These are phyloP conservation scores for Xylota segnis DNA, from an alignment of 2,888 invertebrate species.

Conservation along the genomic window DNA sequence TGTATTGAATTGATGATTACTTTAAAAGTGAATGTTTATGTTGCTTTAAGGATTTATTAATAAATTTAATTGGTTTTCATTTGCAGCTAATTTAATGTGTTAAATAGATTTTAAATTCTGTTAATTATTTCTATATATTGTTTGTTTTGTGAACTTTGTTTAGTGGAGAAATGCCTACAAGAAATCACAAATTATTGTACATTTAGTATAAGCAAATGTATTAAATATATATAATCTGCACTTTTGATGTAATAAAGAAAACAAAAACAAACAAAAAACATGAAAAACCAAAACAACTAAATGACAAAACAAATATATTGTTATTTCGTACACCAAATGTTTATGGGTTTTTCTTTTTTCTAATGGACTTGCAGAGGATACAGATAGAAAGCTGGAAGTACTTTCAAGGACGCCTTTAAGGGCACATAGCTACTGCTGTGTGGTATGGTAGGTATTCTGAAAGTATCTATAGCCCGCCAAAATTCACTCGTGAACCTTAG, in stretches of 20 bases:
- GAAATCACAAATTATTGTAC: slow-evolving; percentile 65
- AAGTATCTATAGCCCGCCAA: no score
- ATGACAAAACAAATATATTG: slow-evolving; percentile 74
- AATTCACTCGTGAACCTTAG: no score
- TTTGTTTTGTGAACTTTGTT: slow-evolving; percentile 14
- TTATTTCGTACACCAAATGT: slow-evolving; percentile 77
- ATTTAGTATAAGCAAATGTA: slow-evolving; percentile 71
- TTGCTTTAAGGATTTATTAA: not conserved
- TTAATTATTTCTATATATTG: slow-evolving; percentile 1
- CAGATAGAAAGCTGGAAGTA: no score
- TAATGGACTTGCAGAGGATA: no score
- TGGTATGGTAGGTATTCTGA: no score
- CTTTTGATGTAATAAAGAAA: slow-evolving; percentile 78
- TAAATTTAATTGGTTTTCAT: not conserved
- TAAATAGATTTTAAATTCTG: slow-evolving; percentile 16
- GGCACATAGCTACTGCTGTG: no score
- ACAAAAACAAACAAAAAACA: slow-evolving; percentile 44
- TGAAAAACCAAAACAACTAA: slow-evolving; percentile 30
- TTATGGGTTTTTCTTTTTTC: slow-evolving; percentile 10
- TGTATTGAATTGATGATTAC: not conserved
- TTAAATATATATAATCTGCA: slow-evolving; percentile 76
- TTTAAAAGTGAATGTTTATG: not conserved
- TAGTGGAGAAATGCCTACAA: slow-evolving; percentile 55
- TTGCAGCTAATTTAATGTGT: slow-evolving; percentile 5
- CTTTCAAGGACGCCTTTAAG: no score